Percentiles rank a stretch among this genome's conserved stretches.
Evolutionary conservation across 2,888 invertebrate genomes (phyloP).

Genomic region (Pyralis farinalis): DNA sequence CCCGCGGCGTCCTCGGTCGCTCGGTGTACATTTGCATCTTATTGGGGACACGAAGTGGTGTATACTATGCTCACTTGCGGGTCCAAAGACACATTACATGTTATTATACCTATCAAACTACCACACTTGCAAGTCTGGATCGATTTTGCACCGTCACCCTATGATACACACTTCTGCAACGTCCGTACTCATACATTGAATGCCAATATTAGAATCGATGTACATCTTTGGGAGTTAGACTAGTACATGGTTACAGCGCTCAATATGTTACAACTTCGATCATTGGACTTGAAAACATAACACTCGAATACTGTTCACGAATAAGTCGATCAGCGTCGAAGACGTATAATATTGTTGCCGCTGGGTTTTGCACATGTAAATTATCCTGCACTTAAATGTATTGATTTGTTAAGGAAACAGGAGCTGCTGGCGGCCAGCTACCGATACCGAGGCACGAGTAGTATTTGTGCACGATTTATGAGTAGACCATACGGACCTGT

Average conservation of each 20-base stretch:
- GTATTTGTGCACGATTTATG: slow-evolving; percentile 58
- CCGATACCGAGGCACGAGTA: slow-evolving; percentile 61
- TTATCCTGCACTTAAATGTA: slow-evolving; percentile 57
- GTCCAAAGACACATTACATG: slow-evolving; percentile 53
- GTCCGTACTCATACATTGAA: slow-evolving; percentile 32
- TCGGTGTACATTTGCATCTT: slow-evolving; percentile 38
- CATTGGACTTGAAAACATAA: slow-evolving; percentile 34
- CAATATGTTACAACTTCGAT: slow-evolving; percentile 69
- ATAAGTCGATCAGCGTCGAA: slow-evolving; percentile 41
- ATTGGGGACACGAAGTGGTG: slow-evolving; percentile 53
- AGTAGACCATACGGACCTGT: slow-evolving; percentile 31
- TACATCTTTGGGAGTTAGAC: slow-evolving; percentile 32
- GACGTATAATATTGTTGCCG: slow-evolving; percentile 56
- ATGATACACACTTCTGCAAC: slow-evolving; percentile 53
- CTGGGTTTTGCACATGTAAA: slow-evolving; percentile 66
- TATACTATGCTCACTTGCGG: slow-evolving; percentile 60
- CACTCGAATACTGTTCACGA: slow-evolving; percentile 21
- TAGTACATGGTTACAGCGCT: slow-evolving; percentile 47
- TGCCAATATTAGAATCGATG: slow-evolving; percentile 34
- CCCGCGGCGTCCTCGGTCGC: slow-evolving; percentile 32
- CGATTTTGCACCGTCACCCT: slow-evolving; percentile 85
- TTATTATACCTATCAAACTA: slow-evolving; percentile 38
- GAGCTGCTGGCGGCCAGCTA: slow-evolving; percentile 76
- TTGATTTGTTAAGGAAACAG: slow-evolving; percentile 49
- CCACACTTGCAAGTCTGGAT: slow-evolving; percentile 68